Conservation (phyloP, 2,797 vertebrate species). For the Podarcis siculus region DNA sequence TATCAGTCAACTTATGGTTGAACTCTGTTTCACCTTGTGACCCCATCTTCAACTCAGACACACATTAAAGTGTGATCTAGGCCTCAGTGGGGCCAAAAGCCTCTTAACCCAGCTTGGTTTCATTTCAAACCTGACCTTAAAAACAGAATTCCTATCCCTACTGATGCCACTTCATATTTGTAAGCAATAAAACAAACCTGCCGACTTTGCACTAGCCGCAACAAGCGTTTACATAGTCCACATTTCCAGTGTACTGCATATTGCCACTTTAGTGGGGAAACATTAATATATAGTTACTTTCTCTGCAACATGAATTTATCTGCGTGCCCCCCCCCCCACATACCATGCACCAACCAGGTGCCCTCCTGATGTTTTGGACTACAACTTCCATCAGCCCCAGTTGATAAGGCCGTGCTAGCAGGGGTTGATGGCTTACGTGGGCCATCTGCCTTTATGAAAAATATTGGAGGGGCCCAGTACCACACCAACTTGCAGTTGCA, state of each 20-base stretch:
- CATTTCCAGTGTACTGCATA: background rate
- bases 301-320: background rate
- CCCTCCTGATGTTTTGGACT: too few species aligned
- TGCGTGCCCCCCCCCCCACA: background rate
- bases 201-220: background rate
- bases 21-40: constrained; percentile 86
- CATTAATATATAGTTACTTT: background rate
- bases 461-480: background rate
- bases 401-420: too few species aligned
- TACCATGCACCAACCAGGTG: background rate
- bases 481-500: too few species aligned
- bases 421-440: too few species aligned
- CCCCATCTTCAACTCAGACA: constrained; percentile 77
- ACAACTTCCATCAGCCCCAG: too few species aligned
- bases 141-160: constrained; percentile 19
- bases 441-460: background rate
- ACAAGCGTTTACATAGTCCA: background rate
- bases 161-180: constrained; percentile 21
- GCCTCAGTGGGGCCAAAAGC: constrained; percentile 42
- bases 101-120: background rate
- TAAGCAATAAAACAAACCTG: background rate
- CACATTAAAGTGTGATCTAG: constrained; percentile 37
- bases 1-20: constrained; percentile 76
- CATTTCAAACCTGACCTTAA: background rate
- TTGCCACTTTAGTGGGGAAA: background rate